Evolutionary conservation across 2,888 invertebrate genomes (phyloP).

Genomic region (Meteorus colon): DNA sequence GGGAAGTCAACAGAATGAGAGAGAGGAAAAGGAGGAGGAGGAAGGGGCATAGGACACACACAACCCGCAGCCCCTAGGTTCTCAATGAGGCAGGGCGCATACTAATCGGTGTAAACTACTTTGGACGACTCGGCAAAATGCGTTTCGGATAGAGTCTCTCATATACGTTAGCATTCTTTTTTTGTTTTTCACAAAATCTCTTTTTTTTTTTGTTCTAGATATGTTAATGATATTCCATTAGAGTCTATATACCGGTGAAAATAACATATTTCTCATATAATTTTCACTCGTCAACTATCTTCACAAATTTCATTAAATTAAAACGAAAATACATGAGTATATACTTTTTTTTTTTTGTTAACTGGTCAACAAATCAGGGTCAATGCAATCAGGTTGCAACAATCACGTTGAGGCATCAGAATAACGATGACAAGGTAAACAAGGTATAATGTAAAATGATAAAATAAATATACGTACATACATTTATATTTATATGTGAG

Average conservation of each 20-base stretch:
- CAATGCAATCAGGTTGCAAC: conserved; percentile 24
- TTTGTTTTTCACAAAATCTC: background rate
- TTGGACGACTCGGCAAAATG: background rate
- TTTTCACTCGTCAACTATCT: too few species aligned
- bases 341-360: background rate
- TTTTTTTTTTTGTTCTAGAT: background rate
- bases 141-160: background rate
- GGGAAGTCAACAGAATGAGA: conserved; percentile 26
- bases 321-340: too few species aligned
- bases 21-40: conserved; percentile 28
- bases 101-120: conserved; percentile 59
- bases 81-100: conserved; percentile 66
- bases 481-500: background rate
- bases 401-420: conserved; percentile 31
- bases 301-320: background rate
- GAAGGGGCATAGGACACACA: conserved; percentile 50
- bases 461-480: conserved; percentile 27
- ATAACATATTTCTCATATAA: too few species aligned
- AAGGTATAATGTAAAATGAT: background rate
- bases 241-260: too few species aligned
- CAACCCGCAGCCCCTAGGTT: conserved; percentile 60
- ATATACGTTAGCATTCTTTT: too few species aligned
- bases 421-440: conserved; percentile 35
- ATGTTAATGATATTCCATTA: too few species aligned
- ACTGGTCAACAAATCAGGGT: conserved; percentile 9